phyloP scores from a whole-genome alignment of 2,888 invertebrate species.

The Ornithoptera alexandrae region DNA sequence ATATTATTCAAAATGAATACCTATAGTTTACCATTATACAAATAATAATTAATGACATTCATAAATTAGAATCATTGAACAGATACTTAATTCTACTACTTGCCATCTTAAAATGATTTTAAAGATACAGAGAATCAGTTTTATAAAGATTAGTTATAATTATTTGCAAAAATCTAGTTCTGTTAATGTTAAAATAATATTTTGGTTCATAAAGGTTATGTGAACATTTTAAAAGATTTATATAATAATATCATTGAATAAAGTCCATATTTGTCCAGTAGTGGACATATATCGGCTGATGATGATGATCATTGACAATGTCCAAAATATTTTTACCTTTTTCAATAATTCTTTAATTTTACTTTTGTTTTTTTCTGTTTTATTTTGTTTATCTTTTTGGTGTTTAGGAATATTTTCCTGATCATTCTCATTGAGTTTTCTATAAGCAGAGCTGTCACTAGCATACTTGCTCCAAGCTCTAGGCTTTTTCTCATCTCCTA shows the following conservation, averaged over 20 bases:
- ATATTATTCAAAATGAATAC: neutral
- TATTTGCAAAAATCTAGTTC: no score
- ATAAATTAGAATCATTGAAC: no score
- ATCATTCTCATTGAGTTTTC: conserved; percentile 71
- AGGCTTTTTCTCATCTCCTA: conserved; percentile 87
- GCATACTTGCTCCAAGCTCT: conserved; percentile 97
- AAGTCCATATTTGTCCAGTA: neutral
- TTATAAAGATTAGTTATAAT: no score
- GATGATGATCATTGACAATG: no score
- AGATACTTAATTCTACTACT: no score
- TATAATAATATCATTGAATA: neutral
- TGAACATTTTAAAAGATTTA: no score
- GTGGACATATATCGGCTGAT: no score
- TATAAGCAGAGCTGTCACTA: conserved; percentile 85
- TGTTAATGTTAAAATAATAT: no score
- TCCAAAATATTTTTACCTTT: conserved; percentile 68
- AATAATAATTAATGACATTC: neutral
- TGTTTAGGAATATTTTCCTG: conserved; percentile 48
- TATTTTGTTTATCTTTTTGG: conserved; percentile 56
- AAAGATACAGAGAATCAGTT: no score
- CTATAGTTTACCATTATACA: neutral
- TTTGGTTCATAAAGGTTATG: no score
- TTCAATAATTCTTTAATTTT: conserved; percentile 84
- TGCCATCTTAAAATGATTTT: no score
- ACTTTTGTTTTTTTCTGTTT: conserved; percentile 63